Base-by-base conservation (phyloP, 2,113 vertebrate species). In the Nestor notabilis region DNA sequence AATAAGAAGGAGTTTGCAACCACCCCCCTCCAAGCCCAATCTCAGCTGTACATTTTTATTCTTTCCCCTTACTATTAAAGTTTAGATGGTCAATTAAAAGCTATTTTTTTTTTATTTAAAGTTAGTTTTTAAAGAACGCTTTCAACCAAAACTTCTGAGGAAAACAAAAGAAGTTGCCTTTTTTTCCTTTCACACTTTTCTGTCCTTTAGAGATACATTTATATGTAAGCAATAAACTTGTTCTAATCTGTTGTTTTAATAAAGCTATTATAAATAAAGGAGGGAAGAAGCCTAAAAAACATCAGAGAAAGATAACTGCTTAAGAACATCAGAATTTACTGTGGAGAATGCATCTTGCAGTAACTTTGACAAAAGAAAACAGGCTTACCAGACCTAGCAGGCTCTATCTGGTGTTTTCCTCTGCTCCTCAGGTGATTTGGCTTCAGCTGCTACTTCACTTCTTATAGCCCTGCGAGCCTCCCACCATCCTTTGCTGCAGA, bases 351-450 rank as follows among this genome's bases (percentile, higher is more conserved):
- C 3, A 71, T 47, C 29, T 49, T 61, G 1, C 12, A 92, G 1
- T 13, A 89, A n/a, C 25, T 31, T 25, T 2, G 0, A n/a, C 10
- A 71, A 49, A 69, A 78, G 6, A 37, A 5, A 81, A 9, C 9
- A 84, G 0, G 1, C 55, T 92, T 83, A 90, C 52, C 69, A n/a
- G 9, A 55, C 2, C 50, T 2, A 14, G 7, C 2, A 29, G 4
- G 1, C 5, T 61, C 24, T 11, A 1, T 61, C 24, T 11, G 0
- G 1, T 3, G 1, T 2, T n/a, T 19, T 60, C 24, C 7, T 47
- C 43, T 21, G 10, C 33, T 77, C 13, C 44, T 31, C 2, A 94
- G 33, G n/a, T 79, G 20, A 19, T 16, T 12, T 5, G 0, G 4
- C 1, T 68, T 76, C 2, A 85, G 28, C 10, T 87, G 49, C 52